phyloP scores from a whole-genome alignment of 92 coral and sea anemone species.

The Epizoanthus illoricatus region DNA sequence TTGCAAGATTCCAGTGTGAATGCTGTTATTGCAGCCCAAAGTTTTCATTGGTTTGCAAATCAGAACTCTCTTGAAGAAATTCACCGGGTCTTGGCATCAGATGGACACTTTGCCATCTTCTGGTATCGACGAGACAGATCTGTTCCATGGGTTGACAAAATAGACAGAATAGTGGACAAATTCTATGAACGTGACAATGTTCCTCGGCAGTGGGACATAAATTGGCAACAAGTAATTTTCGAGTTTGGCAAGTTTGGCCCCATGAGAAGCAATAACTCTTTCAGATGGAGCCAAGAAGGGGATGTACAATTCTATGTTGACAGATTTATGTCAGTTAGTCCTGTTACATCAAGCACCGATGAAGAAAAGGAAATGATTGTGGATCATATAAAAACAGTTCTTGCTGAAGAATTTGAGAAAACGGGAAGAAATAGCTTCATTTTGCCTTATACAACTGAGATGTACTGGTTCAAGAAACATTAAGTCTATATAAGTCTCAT shows the following conservation, averaged over 20 bases:
- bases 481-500: background rate
- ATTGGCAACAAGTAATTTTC: conserved; percentile 14
- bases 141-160: conserved; percentile 16
- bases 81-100: conserved; percentile 24
- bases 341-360: conserved; percentile 11
- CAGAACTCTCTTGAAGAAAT: conserved; percentile 19
- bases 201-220: conserved; percentile 26
- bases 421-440: conserved; percentile 4
- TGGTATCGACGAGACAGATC: conserved; percentile 32
- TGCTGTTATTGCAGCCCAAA: conserved; percentile 38
- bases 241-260: conserved; percentile 35
- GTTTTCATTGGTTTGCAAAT: conserved; percentile 43
- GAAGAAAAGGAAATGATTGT: conserved; percentile 30
- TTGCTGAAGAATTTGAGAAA: conserved; percentile 7
- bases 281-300: conserved; percentile 28
- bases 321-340: conserved; percentile 31
- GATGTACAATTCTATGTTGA: conserved; percentile 8
- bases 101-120: conserved; percentile 27
- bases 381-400: background rate
- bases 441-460: conserved; percentile 30
- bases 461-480: conserved; percentile 26
- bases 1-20: background rate
- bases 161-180: conserved; percentile 8
- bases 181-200: conserved; percentile 30
- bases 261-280: conserved; percentile 9